Base-by-base conservation (phyloP, 2,888 invertebrate genomes). In the Drosophila multiciliata region DNA sequence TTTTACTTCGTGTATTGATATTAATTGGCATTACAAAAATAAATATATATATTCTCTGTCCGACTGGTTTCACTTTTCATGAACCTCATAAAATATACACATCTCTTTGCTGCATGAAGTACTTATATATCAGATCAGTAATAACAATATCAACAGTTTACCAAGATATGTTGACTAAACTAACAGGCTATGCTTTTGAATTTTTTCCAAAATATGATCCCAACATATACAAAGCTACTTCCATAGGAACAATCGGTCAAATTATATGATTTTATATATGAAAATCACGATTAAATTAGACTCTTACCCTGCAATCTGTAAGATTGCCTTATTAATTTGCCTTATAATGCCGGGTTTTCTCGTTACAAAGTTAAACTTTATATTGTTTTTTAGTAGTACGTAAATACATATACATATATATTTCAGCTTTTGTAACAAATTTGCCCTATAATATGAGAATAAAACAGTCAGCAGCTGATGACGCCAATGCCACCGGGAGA, bases 401-500 rank as follows among this genome's bases (percentile, higher is more conserved):
- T 63, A 54, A 50, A 53, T 57, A 66, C 35, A 49, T 59, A 48
- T 23, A 57, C 45, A 45, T 58, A 58, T 57, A 60, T 54, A 73
- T 66, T 40, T 73, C 23, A 49, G 45, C 55, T 66, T 74, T 42
- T 53, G 62, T 67, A 78, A 78, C 72, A 78, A 75, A 75, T 67
- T 75, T 71, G 52, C 61, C 53, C 70, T 75, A 78, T 23, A 32
- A 23, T 48, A 50, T 48, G 42, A 9, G 36, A 40, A 69, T 69
- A 71, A 50, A 55, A 57, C 42, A 54, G 26, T 48, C 48, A 54
- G 48, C 20, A 38, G 32, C 6, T 36, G 20, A 17, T 8, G 11
- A 32, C 15, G 45, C n/a, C 5, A 29, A 9, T 17, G 42, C 32
- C 45, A 38, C 40, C 26, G 40, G 17, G 29, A 23, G 45, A 23